Conservation (phyloP, 2,888 invertebrate genomes). For the Syrista parreyssii region DNA sequence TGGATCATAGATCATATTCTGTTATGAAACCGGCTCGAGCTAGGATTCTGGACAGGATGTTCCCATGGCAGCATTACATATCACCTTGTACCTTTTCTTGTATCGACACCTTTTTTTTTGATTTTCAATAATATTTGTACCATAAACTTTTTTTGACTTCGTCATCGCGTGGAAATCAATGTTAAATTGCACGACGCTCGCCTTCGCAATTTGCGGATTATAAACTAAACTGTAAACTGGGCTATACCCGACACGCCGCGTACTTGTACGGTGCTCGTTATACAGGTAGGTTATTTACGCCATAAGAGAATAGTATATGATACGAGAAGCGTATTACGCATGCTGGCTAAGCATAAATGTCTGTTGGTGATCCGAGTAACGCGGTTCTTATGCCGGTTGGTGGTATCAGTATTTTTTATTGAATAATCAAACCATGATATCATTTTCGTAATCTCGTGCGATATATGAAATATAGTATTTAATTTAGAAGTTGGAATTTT, state of each 20-base stretch:
- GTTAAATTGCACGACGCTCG: conserved; percentile 41
- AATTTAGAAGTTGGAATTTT: background rate
- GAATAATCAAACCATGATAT: background rate
- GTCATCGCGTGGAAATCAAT: conserved; percentile 42
- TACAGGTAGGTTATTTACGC: background rate
- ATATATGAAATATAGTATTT: background rate
- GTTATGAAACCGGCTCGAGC: conserved; percentile 45
- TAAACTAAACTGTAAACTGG: background rate
- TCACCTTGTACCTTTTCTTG: conserved; percentile 37
- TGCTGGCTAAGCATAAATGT: background rate
- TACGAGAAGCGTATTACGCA: background rate
- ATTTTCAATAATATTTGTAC: background rate
- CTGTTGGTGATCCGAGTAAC: background rate
- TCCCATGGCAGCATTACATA: conserved; percentile 49
- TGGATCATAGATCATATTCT: conserved; percentile 56
- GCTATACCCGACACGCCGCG: background rate
- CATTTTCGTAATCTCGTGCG: background rate
- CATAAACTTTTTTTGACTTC: conserved; percentile 11
- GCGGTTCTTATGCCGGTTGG: background rate
- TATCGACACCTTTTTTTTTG: background rate
- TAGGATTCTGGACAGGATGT: conserved; percentile 54
- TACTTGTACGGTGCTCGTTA: background rate
- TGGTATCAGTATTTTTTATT: background rate
- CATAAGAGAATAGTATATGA: background rate
- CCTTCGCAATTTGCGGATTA: conserved; percentile 7